These are phyloP conservation scores for Colostygia pectinataria DNA, from an alignment of 2,888 invertebrate species.

Conservation along the genomic window DNA sequence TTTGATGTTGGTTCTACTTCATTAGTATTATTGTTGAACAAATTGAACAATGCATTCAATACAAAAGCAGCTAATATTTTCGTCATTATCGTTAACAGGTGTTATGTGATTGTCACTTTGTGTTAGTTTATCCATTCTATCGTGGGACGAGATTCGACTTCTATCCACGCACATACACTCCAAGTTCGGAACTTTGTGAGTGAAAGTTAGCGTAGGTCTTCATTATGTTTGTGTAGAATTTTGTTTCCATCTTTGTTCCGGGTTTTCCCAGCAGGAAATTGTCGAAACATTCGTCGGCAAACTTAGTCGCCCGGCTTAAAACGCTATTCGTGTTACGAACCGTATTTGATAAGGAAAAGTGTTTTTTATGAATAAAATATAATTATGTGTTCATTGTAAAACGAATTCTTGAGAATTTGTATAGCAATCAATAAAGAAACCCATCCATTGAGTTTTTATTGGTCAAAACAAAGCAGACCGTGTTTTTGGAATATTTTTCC, in stretches of 20 bases:
- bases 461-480: too few relatives aligned
- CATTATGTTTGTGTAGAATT: slow-evolving; percentile 59
- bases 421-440: too few relatives aligned
- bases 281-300: slow-evolving; percentile 45
- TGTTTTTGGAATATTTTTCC: too few relatives aligned
- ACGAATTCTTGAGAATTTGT: too few relatives aligned
- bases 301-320: slow-evolving; percentile 53
- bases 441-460: too few relatives aligned
- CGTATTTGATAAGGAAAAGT: slow-evolving; percentile 43
- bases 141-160: background rate
- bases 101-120: background rate
- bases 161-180: slow-evolving; percentile 3
- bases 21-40: background rate
- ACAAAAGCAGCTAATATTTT: too few relatives aligned
- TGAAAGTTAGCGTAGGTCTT: slow-evolving; percentile 57
- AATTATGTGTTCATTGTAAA: background rate
- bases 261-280: slow-evolving; percentile 45
- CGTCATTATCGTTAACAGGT: background rate
- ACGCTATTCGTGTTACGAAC: slow-evolving; percentile 49
- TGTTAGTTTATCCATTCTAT: too few relatives aligned
- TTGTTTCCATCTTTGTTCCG: slow-evolving; percentile 57
- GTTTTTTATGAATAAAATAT: too few relatives aligned
- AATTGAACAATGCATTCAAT: background rate
- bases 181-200: slow-evolving; percentile 34
- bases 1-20: background rate